Percentiles rank a stretch among this genome's conserved stretches.
Evolutionary conservation across 1,140 invertebrate genomes (phyloP).

Genomic region (Mesaphorura yosii): DNA sequence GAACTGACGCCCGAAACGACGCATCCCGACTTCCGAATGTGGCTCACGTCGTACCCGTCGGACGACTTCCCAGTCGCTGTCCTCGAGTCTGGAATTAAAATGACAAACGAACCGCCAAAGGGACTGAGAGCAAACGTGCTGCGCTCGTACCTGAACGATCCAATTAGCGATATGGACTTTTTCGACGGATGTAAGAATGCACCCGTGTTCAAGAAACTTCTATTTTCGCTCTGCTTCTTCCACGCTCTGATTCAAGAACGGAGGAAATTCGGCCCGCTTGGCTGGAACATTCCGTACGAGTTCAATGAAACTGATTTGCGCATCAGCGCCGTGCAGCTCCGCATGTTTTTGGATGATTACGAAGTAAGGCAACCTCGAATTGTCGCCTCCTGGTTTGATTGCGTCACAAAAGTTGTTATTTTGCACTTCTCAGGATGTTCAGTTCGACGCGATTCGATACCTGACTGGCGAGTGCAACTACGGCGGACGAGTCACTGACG

Average conservation of each 20-base stretch:
- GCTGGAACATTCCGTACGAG: slow-evolving; percentile 91
- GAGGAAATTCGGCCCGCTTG: slow-evolving; percentile 79
- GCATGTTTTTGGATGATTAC: slow-evolving; percentile 79
- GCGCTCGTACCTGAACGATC: slow-evolving; percentile 70
- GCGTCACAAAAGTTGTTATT: neutral
- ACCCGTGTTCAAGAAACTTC: slow-evolving; percentile 66
- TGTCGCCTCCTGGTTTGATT: neutral
- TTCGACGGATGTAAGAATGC: slow-evolving; percentile 69
- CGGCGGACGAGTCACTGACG: slow-evolving; percentile 86
- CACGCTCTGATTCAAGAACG: slow-evolving; percentile 86
- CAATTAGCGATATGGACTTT: slow-evolving; percentile 74
- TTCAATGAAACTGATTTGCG: slow-evolving; percentile 90
- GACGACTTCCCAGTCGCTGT: slow-evolving; percentile 85
- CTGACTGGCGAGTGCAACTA: slow-evolving; percentile 94
- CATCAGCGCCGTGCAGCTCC: slow-evolving; percentile 60
- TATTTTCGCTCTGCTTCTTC: slow-evolving; percentile 88
- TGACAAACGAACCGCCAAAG: slow-evolving; percentile 89
- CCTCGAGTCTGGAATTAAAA: slow-evolving; percentile 87
- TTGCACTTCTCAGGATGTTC: slow-evolving; percentile 53
- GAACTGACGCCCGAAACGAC: slow-evolving; percentile 60
- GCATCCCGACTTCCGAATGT: slow-evolving; percentile 79
- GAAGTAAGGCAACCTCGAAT: slow-evolving; percentile 39
- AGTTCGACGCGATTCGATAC: slow-evolving; percentile 79
- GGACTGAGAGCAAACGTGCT: slow-evolving; percentile 55
- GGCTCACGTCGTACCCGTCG: slow-evolving; percentile 84